Base-by-base conservation (phyloP, 2,797 vertebrate genomes). In the Neostethus bicornis region DNA sequence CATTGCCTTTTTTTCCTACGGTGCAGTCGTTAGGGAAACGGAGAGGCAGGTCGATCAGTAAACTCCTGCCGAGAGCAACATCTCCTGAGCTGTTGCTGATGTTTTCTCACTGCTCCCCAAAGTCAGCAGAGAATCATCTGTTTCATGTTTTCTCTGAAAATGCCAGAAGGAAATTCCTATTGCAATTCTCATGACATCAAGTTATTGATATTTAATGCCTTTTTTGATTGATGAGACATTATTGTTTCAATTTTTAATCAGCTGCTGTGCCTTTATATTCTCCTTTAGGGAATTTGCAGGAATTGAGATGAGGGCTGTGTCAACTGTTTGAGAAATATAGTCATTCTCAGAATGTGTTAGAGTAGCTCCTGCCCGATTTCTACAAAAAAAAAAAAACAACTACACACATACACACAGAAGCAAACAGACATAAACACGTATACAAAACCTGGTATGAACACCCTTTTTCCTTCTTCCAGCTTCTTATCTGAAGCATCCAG, bases 401-500 rank as follows among this genome's bases (percentile, higher is more conserved):
- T 7, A 7, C 25, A 14, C 7, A 29, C 29, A 61, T 51, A 57
- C 51, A 66, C 52, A 64, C 17, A 77, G 23, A 77, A 59, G 67
- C 71, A 79, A 48, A 77, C 65, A 75, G 21, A 77, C 61, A 75
- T 55, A 72, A 66, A 75, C 69, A 75, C 46, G 24, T 37, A 64
- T 65, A 72, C 65, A 63, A 74, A 69, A 64, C 73, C 60, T 52
- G 60, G 73, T 55, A 65, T 41, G 4, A 32, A 45, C 55, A 9
- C 39, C 55, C 23, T 49, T 9, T 53, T 52, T 47, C 70, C 72
- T 83, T 70, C 76, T 76, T 77, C 76, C 67, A 78, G 81, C 81
- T 83, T 78, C 89, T 91, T 91, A 91, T 91, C 89, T 87, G 61
- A 68, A 80, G 73, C 59, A 69, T 86, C 84, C 91, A 92, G 90